Percentiles rank a stretch among this genome's conserved stretches.
phyloP scores from a whole-genome alignment of 2,113 vertebrate species.

The Hipposideros armiger region DNA sequence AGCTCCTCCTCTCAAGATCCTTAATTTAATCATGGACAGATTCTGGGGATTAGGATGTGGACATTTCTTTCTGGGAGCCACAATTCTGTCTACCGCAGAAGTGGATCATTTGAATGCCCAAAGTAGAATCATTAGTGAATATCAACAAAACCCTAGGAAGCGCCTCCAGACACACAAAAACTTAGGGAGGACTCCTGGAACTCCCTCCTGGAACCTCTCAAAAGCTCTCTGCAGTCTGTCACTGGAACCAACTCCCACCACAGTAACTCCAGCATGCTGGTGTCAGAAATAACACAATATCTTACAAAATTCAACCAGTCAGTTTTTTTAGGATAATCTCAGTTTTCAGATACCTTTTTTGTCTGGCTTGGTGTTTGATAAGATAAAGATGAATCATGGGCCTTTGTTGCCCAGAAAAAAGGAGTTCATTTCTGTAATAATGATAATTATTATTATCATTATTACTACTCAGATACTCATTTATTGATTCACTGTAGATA shows the following conservation, averaged over 20 bases:
- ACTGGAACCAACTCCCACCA: background rate
- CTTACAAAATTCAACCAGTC: background rate
- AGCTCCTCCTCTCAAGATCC: background rate
- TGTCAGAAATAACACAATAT: background rate
- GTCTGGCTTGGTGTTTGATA: background rate
- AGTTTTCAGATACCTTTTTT: background rate
- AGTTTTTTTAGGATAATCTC: background rate
- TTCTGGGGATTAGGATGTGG: background rate
- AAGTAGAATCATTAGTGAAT: background rate
- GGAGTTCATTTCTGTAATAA: background rate
- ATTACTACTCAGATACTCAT: background rate
- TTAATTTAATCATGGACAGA: background rate
- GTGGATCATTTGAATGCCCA: background rate
- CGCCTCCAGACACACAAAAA: background rate
- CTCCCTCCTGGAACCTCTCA: background rate
- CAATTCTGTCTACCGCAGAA: background rate
- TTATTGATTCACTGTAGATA: background rate
- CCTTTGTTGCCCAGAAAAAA: background rate
- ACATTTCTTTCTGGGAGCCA: background rate
- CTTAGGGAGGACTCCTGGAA: background rate
- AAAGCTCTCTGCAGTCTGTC: background rate
- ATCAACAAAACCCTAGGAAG: background rate
- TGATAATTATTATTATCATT: background rate
- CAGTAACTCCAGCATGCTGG: background rate
- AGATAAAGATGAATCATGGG: background rate